A percentile compares a stretch with the other conserved stretches of the same genome.
These are phyloP conservation scores for Ophraella communa DNA, from an alignment of 2,888 invertebrate species.

Conservation along the genomic window DNA sequence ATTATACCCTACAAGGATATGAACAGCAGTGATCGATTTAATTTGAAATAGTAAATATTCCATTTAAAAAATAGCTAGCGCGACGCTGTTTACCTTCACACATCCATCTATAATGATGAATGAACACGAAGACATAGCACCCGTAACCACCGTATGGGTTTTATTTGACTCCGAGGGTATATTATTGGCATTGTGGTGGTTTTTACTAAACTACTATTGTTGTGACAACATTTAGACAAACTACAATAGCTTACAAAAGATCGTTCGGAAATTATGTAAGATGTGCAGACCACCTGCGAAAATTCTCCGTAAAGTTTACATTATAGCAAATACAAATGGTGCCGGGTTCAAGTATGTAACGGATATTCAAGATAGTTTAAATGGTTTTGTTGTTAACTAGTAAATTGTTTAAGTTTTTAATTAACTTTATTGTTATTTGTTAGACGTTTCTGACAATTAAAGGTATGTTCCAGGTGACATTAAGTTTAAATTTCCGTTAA, in stretches of 20 bases:
- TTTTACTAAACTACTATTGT: constrained; percentile 39
- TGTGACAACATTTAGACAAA: constrained; percentile 41
- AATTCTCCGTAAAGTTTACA: constrained; percentile 8
- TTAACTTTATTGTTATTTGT: no score
- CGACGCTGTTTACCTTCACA: constrained; percentile 11
- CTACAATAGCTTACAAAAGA: constrained; percentile 26
- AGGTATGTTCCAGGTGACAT: no score
- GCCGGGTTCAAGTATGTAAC: no score
- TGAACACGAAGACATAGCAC: constrained; percentile 10
- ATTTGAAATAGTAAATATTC: no score
- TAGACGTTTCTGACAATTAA: no score
- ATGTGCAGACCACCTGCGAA: constrained; percentile 32
- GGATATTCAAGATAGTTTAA: no score
- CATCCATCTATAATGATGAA: constrained; percentile 20
- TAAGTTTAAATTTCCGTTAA: no score
- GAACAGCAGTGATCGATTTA: no score
- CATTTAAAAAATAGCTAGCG: background rate
- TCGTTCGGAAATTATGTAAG: constrained; percentile 30
- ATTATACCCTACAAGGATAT: no score
- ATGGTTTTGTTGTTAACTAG: no score
- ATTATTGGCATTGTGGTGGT: constrained; percentile 23
- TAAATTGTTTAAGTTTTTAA: no score
- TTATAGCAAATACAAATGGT: no score
- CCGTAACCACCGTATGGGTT: constrained; percentile 26
- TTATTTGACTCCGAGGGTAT: constrained; percentile 23